A percentile compares a stretch with the other conserved stretches of the same genome.
These are phyloP conservation scores for Dastarcus helophoroides DNA, from an alignment of 2,888 invertebrate genomes.

Conservation along the genomic window DNA sequence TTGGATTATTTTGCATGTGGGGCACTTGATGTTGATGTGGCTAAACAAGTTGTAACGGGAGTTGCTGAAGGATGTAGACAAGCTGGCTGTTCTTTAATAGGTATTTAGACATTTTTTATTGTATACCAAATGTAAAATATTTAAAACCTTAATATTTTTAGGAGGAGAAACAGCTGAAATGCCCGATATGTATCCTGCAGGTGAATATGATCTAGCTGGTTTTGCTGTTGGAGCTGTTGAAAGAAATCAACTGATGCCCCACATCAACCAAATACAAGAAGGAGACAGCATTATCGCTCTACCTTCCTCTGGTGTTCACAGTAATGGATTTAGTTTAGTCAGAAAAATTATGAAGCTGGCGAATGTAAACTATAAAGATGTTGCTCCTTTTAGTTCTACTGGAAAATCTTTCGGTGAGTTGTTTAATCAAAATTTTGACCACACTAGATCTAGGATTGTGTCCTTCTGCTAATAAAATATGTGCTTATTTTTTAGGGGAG, in stretches of 20 bases:
- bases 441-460: conserved; percentile 1
- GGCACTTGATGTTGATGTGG: conserved; percentile 62
- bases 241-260: conserved; percentile 56
- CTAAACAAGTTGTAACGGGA: conserved; percentile 70
- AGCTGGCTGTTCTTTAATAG: conserved; percentile 80
- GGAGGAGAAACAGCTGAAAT: conserved; percentile 96
- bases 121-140: background rate
- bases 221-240: conserved; percentile 93
- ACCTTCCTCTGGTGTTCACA: conserved; percentile 85
- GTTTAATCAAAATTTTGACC: conserved; percentile 1
- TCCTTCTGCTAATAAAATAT: no score
- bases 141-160: conserved; percentile 30
- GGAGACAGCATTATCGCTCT: conserved; percentile 80
- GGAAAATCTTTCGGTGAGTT: conserved; percentile 58
- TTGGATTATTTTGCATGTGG: conserved; percentile 96
- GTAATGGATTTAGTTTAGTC: conserved; percentile 88
- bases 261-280: conserved; percentile 47
- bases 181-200: conserved; percentile 82
- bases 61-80: conserved; percentile 77
- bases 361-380: conserved; percentile 53
- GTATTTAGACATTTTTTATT: conserved; percentile 41
- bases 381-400: conserved; percentile 58
- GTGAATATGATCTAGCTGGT: conserved; percentile 91
- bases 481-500: conserved; percentile 46
- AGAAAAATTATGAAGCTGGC: conserved; percentile 61